Evolutionary conservation across 2,888 invertebrate species (phyloP).

Genomic region (Gerosis bhagava): DNA sequence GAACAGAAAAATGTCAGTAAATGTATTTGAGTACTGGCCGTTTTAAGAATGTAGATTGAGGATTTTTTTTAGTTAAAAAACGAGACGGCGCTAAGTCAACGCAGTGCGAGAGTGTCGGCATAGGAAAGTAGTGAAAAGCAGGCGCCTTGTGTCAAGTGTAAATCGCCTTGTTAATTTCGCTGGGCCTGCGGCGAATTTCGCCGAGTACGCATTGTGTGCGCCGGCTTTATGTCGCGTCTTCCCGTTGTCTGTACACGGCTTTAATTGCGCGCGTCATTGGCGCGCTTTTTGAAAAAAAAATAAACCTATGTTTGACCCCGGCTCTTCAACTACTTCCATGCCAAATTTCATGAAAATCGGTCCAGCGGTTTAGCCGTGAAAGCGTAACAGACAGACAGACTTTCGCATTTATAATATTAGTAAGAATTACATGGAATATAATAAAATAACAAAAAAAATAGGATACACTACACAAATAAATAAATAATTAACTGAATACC

Average conservation of each 20-base stretch:
- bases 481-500: no score
- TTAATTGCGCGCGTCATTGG: conserved; percentile 82
- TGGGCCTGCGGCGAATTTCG: conserved; percentile 80
- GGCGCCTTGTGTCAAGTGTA: conserved; percentile 79
- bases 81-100: conserved; percentile 47
- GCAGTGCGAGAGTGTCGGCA: conserved; percentile 45
- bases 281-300: conserved; percentile 80
- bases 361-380: no score
- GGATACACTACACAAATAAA: no score
- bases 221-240: conserved; percentile 80
- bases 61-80: conserved; percentile 43
- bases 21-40: conserved; percentile 32
- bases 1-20: conserved; percentile 38
- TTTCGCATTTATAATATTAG: no score
- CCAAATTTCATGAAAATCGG: no score
- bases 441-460: no score
- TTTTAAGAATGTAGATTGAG: conserved; percentile 29
- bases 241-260: conserved; percentile 79
- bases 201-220: conserved; percentile 80
- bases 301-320: no score
- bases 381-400: no score
- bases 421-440: no score
- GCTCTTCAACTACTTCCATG: no score
- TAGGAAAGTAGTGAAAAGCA: conserved; percentile 74
- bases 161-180: conserved; percentile 83